These are phyloP conservation scores for Hylia prasina DNA, from an alignment of 2,113 vertebrate species.

Conservation along the genomic window DNA sequence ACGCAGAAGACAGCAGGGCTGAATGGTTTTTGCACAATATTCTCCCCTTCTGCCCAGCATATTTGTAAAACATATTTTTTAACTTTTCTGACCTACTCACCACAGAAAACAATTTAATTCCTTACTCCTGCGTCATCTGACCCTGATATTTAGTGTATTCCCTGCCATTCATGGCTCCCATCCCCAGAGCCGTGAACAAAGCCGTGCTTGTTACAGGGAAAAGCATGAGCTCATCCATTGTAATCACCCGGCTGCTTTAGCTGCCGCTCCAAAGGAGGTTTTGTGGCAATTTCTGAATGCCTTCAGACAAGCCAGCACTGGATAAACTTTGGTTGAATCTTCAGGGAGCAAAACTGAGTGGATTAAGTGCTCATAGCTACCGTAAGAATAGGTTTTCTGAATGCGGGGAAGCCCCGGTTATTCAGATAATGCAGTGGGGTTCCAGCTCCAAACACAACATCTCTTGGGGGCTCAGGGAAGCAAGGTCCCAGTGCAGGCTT, in stretches of 20 bases:
- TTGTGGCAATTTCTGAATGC: constrained; percentile 56
- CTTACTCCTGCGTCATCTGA: not conserved
- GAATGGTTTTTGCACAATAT: not conserved
- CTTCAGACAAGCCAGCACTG: constrained; percentile 33
- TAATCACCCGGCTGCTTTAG: constrained; percentile 4
- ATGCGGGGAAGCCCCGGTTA: not conserved
- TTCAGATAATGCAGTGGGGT: not conserved
- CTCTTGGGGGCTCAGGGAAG: not conserved
- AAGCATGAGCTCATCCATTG: constrained; percentile 65
- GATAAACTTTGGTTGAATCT: constrained; percentile 43
- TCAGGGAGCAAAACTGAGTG: constrained; percentile 47
- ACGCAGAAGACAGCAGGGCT: not conserved
- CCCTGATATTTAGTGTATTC: not conserved
- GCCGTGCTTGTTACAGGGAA: constrained; percentile 12
- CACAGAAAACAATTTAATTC: not conserved
- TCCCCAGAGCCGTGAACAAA: constrained; percentile 36
- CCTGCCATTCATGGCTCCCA: constrained; percentile 24
- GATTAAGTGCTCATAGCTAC: constrained; percentile 7
- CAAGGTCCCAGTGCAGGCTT: not conserved
- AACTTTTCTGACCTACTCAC: not conserved
- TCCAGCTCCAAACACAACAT: not conserved
- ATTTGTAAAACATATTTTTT: not conserved
- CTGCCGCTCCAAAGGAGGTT: constrained; percentile 52
- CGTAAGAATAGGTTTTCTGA: constrained; percentile 33
- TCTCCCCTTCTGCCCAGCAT: not conserved